Percentiles rank a stretch among this genome's conserved stretches.
phyloP scores from a whole-genome alignment of 1,140 invertebrate genomes.

The Aphelenchoides besseyi region DNA sequence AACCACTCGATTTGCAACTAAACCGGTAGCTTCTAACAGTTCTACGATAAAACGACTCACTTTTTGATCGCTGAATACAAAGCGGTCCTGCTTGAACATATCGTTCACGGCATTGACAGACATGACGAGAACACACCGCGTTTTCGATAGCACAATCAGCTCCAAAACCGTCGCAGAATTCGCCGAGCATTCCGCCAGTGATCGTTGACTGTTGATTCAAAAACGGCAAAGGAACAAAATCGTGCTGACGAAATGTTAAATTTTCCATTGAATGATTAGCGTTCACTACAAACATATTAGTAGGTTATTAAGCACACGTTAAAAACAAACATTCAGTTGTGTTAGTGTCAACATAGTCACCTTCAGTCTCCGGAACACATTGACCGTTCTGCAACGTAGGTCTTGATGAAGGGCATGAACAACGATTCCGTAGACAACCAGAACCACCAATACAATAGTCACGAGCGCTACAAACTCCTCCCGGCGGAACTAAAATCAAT shows the following conservation, averaged over 20 bases:
- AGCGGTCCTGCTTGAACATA: slow-evolving; percentile 46
- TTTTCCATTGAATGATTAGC: not conserved
- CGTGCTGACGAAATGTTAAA: not conserved
- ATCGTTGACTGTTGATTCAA: not conserved
- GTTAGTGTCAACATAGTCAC: slow-evolving; percentile 27
- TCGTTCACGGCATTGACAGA: slow-evolving; percentile 34
- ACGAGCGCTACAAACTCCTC: not conserved
- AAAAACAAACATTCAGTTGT: slow-evolving; percentile 3
- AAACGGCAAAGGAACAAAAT: not conserved
- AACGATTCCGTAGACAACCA: slow-evolving; percentile 20
- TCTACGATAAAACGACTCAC: slow-evolving; percentile 28
- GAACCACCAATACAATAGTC: slow-evolving; percentile 26
- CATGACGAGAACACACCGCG: slow-evolving; percentile 24
- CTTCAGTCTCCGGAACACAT: slow-evolving; percentile 25
- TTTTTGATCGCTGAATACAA: slow-evolving; percentile 38
- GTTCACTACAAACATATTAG: slow-evolving; percentile 16
- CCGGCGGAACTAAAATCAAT: slow-evolving; percentile 24
- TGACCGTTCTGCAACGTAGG: not conserved
- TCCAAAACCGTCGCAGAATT: slow-evolving; percentile 8
- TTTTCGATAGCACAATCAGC: slow-evolving; percentile 24
- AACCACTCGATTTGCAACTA: slow-evolving; percentile 45
- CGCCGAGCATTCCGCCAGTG: not conserved
- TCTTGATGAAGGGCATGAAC: slow-evolving; percentile 20
- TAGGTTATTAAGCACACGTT: not conserved
- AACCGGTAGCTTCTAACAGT: slow-evolving; percentile 16